These are phyloP conservation scores for Drosophila borealis DNA, from an alignment of 2,888 invertebrate species.

Conservation along the genomic window DNA sequence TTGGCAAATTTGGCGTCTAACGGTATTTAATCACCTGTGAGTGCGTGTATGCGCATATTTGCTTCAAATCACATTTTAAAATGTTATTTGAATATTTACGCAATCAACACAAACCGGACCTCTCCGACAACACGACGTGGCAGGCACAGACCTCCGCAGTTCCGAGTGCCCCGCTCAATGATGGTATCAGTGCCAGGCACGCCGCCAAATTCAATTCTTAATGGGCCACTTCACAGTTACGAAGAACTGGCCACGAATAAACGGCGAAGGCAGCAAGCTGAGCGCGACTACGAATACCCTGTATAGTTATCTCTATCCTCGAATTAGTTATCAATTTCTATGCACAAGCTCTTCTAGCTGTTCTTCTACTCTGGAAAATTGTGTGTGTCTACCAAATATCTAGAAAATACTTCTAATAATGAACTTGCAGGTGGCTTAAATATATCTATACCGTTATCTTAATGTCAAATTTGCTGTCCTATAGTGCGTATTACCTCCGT, in stretches of 20 bases:
- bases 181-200: conserved; percentile 66
- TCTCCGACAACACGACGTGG: conserved; percentile 42
- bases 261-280: neutral
- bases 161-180: conserved; percentile 48
- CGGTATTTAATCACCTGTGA: conserved; percentile 52
- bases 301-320: neutral
- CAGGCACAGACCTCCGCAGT: conserved; percentile 17
- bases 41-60: conserved; percentile 30
- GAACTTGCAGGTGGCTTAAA: too few species aligned
- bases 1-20: conserved; percentile 40
- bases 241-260: conserved; percentile 18
- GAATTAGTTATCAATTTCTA: too few species aligned
- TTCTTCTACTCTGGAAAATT: too few species aligned
- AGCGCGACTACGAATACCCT: conserved; percentile 2
- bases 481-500: too few species aligned
- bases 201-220: conserved; percentile 25
- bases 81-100: conserved; percentile 67
- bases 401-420: too few species aligned
- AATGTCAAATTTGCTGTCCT: too few species aligned
- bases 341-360: too few species aligned
- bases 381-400: too few species aligned
- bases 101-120: conserved; percentile 72
- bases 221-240: conserved; percentile 28
- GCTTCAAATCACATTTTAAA: conserved; percentile 55
- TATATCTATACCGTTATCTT: too few species aligned